Evolutionary conservation across 2,888 invertebrate genomes (phyloP).

Genomic region (Neoscelio sp.): DNA sequence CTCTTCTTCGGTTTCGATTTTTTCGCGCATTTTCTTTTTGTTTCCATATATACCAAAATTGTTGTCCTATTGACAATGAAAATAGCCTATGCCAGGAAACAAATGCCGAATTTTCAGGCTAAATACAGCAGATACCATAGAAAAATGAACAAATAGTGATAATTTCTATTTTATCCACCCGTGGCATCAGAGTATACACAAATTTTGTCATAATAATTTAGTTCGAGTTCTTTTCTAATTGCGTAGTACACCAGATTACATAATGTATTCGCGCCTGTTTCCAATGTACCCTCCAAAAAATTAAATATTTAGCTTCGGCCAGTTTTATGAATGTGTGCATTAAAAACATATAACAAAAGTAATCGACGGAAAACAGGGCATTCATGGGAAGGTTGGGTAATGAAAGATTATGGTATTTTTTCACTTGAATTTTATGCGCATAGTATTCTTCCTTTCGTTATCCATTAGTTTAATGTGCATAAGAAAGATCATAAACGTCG

Average conservation of each 20-base stretch:
- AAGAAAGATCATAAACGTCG: conserved; percentile 27
- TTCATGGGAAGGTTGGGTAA: conserved; percentile 28
- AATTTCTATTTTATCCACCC: no score
- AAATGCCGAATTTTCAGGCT: conserved; percentile 40
- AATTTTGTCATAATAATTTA: no score
- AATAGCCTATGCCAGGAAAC: conserved; percentile 43
- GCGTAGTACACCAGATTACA: conserved; percentile 19
- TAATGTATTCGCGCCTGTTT: background rate
- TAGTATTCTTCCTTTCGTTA: conserved; percentile 3
- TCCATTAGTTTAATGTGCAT: background rate
- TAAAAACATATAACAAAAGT: conserved; percentile 32
- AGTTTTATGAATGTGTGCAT: conserved; percentile 24
- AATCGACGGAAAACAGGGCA: conserved; percentile 32
- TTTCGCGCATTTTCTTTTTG: conserved; percentile 21
- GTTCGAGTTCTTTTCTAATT: conserved; percentile 3
- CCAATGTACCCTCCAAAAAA: conserved; percentile 15
- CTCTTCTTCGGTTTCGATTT: no score
- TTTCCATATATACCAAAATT: conserved; percentile 50
- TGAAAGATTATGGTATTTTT: conserved; percentile 15
- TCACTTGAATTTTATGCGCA: conserved; percentile 15
- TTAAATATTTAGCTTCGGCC: conserved; percentile 40
- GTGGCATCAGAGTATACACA: no score
- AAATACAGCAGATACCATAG: no score
- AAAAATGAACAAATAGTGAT: no score
- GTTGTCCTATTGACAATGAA: conserved; percentile 54